Conservation (phyloP, 2,113 vertebrate genomes). For the Neogobius melanostomus region DNA sequence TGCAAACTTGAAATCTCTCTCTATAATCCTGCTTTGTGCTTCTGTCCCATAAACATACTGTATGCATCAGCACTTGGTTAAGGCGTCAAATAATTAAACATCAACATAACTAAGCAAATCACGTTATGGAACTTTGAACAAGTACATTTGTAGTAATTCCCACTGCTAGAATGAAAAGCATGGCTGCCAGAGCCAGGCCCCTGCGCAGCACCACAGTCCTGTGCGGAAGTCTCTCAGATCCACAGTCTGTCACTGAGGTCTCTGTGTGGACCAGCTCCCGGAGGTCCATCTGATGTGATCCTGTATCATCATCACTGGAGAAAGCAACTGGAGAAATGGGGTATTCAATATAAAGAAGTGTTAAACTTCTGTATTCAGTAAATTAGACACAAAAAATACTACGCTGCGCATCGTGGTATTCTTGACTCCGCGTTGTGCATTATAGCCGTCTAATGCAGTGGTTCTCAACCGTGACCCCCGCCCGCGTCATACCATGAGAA, state of each 20-base stretch:
- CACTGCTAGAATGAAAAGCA: conserved; percentile 62
- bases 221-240: conserved; percentile 3
- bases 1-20: not conserved
- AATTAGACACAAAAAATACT: not conserved
- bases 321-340: conserved; percentile 22
- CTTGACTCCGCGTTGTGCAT: too few species aligned
- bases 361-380: not conserved
- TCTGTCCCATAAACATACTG: not conserved
- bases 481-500: too few species aligned
- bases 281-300: conserved; percentile 9
- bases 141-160: conserved; percentile 60
- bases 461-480: too few species aligned
- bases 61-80: not conserved
- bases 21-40: not conserved
- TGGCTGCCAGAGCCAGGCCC: conserved; percentile 56
- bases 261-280: conserved; percentile 12
- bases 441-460: too few species aligned
- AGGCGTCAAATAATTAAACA: not conserved
- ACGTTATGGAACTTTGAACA: conserved; percentile 41
- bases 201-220: conserved; percentile 54
- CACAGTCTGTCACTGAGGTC: not conserved
- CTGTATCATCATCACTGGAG: conserved; percentile 6
- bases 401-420: too few species aligned
- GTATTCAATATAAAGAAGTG: too few species aligned
- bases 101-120: conserved; percentile 9